A percentile compares a stretch with the other conserved stretches of the same genome.
These are phyloP conservation scores for Orthosia gracilis DNA, from an alignment of 2,888 invertebrate species.

Conservation along the genomic window DNA sequence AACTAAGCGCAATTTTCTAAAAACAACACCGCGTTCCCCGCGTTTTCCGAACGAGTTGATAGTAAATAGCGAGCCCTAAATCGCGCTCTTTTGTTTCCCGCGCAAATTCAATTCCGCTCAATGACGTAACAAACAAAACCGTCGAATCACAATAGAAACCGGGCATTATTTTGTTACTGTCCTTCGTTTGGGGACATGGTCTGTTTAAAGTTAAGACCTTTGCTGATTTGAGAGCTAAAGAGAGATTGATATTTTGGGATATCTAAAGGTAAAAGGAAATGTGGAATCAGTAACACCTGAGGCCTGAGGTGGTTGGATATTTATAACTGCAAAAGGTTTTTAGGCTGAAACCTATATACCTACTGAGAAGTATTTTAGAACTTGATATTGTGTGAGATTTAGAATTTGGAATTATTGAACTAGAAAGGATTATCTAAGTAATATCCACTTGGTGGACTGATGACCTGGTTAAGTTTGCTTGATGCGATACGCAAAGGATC, in stretches of 20 bases:
- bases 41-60: constrained; percentile 47
- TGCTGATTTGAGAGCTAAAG: constrained; percentile 16
- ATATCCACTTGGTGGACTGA: too few relatives aligned
- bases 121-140: constrained; percentile 60
- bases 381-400: not conserved
- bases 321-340: constrained; percentile 7
- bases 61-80: constrained; percentile 61
- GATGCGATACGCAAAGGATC: too few relatives aligned
- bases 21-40: constrained; percentile 29
- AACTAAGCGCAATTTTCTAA: constrained; percentile 17
- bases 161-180: constrained; percentile 41
- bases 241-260: constrained; percentile 9
- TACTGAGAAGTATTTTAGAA: too few relatives aligned
- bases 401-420: not conserved
- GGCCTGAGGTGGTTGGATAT: not conserved
- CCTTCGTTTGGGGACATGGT: constrained; percentile 28
- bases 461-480: too few relatives aligned
- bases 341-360: not conserved
- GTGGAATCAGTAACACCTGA: constrained; percentile 12
- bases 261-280: constrained; percentile 9
- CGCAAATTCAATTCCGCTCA: constrained; percentile 64
- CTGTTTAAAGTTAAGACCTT: constrained; percentile 24
- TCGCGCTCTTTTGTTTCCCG: constrained; percentile 60
- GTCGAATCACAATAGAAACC: constrained; percentile 34
- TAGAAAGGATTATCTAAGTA: too few relatives aligned